These are phyloP conservation scores for Piliocolobus tephrosceles DNA, from an alignment of 2,113 vertebrate genomes.

Conservation along the genomic window DNA sequence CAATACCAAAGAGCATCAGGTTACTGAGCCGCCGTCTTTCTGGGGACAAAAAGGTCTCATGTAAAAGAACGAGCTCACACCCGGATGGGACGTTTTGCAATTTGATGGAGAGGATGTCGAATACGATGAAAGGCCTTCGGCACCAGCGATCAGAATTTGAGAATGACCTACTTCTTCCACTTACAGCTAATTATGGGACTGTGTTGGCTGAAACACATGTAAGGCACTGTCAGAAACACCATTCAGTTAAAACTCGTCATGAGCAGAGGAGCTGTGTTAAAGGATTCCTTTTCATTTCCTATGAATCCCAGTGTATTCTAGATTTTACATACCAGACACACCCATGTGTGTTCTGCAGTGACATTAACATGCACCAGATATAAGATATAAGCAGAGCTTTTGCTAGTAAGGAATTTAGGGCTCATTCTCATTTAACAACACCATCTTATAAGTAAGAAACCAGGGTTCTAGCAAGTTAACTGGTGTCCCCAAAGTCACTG, in stretches of 20 bases:
- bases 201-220: accelerated
- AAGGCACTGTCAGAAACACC: neutral
- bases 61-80: neutral
- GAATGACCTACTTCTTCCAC: neutral
- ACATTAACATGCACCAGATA: accelerated
- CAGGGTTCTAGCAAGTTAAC: neutral
- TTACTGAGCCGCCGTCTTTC: neutral
- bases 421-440: neutral
- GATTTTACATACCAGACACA: neutral
- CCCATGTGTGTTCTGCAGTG: neutral
- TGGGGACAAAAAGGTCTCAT: neutral
- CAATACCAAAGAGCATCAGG: accelerated
- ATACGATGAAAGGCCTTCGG: neutral
- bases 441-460: neutral
- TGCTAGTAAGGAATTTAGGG: neutral
- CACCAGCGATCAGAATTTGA: neutral
- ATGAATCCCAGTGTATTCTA: neutral
- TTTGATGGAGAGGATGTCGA: neutral
- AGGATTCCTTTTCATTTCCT: neutral
- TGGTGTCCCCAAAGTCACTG: neutral
- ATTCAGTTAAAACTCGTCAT: neutral
- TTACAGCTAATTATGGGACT: no score
- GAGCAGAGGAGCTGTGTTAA: neutral
- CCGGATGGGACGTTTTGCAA: neutral
- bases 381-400: neutral